A percentile compares a stretch with the other conserved stretches of the same genome.
phyloP scores from a whole-genome alignment of 2,888 invertebrate species.

The Lordiphosa fenestrarum region DNA sequence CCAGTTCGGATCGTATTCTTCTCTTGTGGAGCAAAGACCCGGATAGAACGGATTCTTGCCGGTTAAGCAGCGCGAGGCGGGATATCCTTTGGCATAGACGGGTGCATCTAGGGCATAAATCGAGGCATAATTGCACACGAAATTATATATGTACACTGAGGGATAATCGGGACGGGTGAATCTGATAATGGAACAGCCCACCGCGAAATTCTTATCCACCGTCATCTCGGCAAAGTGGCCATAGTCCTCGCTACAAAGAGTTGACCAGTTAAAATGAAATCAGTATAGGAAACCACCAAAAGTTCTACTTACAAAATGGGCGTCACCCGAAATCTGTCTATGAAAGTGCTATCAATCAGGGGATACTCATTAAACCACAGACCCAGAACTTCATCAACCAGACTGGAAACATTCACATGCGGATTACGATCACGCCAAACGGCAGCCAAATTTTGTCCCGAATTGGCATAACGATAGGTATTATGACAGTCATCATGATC shows the following conservation, averaged over 20 bases:
- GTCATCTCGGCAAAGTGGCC: conserved; percentile 79
- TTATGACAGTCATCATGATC: conserved; percentile 79
- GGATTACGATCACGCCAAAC: conserved; percentile 71
- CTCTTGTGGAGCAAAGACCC: conserved; percentile 76
- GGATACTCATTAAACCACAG: conserved; percentile 79
- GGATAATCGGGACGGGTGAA: conserved; percentile 76
- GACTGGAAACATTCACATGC: conserved; percentile 72
- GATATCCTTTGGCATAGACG: conserved; percentile 72
- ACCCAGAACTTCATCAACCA: conserved; percentile 74
- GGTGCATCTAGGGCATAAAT: conserved; percentile 77
- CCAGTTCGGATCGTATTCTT: conserved; percentile 77
- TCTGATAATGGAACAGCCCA: conserved; percentile 78
- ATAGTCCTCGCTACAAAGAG: conserved; percentile 74
- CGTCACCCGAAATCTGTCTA: conserved; percentile 71
- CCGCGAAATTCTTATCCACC: conserved; percentile 76
- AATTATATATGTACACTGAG: conserved; percentile 71
- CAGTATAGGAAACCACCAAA: too few relatives aligned
- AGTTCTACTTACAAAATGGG: conserved; percentile 73
- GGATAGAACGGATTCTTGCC: conserved; percentile 77
- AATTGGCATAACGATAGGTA: conserved; percentile 75
- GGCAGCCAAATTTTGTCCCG: conserved; percentile 78
- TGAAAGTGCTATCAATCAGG: conserved; percentile 77
- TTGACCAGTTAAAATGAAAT: background rate
- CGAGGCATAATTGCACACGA: conserved; percentile 79
- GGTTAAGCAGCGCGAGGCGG: conserved; percentile 71